Evolutionary conservation across 2,888 invertebrate genomes (phyloP), one percentile per base, ranked within the genome.

Genomic region (Hyles lineata): DNA sequence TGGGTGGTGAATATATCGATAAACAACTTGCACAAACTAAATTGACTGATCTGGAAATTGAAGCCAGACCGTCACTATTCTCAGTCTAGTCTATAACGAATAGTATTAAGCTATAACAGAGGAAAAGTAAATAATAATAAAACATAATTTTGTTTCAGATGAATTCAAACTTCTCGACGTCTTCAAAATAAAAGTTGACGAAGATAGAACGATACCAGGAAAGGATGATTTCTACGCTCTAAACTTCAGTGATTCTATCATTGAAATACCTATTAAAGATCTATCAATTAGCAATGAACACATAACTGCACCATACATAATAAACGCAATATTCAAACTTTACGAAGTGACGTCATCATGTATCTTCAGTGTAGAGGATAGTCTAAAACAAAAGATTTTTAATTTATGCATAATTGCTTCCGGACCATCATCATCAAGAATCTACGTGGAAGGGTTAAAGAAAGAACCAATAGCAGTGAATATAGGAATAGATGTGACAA

Each of bases 321-420:
- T 93, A 67, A 82, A 83, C n/a, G 76, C 87, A 0, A 77, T 78
- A 55, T 87, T 90, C 52, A 88, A 85, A 75, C 74, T 88, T 1
- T 77, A 83, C 8, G 73, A 76, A 21, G 70, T 74, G 6, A 73
- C 72, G n/a, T 72, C 77, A 0, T 76, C 86, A 9, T 90, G 87
- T 70, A 67, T 92, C 7, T 92, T 93, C 76, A 85, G 88, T 1
- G 84, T 93, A 72, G 79, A 80, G 32, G 79, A 87, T 74, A 70
- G 77, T 7, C 6, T 35, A 19, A 59, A 60, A 0, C 71, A 71
- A 0, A 72, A 74, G 1, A 81, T 85, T 50, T 61, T 92, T 7
- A 82, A 80, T 8, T 19, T 92, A 2, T 85, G 86, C 70, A 77
- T 91, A 3, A 75, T 76, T 0, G 76, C 77, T 8, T 76, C 70